Base-by-base conservation (phyloP, 1,140 invertebrate species). In the Pristionchus pacificus region DNA sequence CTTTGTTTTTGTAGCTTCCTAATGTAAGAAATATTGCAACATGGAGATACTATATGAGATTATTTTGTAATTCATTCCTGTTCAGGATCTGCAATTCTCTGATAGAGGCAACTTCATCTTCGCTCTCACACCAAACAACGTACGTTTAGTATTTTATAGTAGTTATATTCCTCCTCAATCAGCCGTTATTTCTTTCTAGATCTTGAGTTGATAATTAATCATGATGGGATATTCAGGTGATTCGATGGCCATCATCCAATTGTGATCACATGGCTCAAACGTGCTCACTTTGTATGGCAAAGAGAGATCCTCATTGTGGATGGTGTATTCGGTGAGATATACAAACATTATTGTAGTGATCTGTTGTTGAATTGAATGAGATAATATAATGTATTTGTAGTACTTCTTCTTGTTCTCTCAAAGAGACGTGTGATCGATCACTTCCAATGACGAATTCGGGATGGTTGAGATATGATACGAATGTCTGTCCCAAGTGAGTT, bases 381-480 rank as follows among this genome's bases (percentile, higher is more conserved):
- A 29, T 1, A 25, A 25, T 15, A 3, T 28, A 10, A 67, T 28
- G 24, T 2, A n/a, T 19, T 57, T 67, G n/a, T 10, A 55, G n/a
- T n/a, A 15, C 19, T 49, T 49, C 38, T 10, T 49, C 63, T 27
- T 79, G 69, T 64, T 68, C 69, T 25, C 59, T 49, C 13, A 58
- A 68, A 27, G 74, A 79, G 33, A 62, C 69, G 49, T 76, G 74
- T 71, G 71, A 76, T 49, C n/a, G 62, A 32, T 65, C 63, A 2
- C 33, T 74, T 1, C 71, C 74, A 32, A 72, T 64, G n/a, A 71
- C 67, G 30, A 38, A 24, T 2, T 66, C 60, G 62, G 80, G 80
- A 57, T 83, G 79, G 79, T 71, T 80, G 28, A 80, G 80, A 57
- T 80, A 82, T 69, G 78, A 80, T 69, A 79, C 80, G 13, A 79